Evolutionary conservation across 2,113 vertebrate genomes (phyloP), one percentile per base, ranked within the genome.

Genomic region (Brachyistius frenatus): DNA sequence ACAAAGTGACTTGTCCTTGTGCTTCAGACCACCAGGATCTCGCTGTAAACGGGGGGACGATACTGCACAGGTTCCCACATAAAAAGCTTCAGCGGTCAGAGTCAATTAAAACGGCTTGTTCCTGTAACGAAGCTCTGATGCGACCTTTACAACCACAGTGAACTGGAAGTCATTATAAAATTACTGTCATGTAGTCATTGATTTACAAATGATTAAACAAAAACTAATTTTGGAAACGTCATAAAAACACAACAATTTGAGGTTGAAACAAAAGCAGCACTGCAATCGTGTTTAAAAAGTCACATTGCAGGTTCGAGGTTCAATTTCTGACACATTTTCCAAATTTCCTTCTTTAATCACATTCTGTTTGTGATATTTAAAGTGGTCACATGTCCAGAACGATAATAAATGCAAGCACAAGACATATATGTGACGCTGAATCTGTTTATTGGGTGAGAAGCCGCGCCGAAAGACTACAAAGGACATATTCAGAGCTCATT

Each of bases 61-160:
- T 35, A 15, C 50, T 50, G 63, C 66, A 5, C 1, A 8, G 44
- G 37, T 64, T 78, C 49, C 35, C 50, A 77, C 33, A 78, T 65
- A 39, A 84, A 84, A 71, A 66, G 54, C 61, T 11, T 41, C 52
- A 44, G 11, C 5, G 68, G 41, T 44, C 9, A 68, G 70, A 74
- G 77, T 78, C 54, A 44, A 66, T 79, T 74, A 77, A 78, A 88
- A 52, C 13, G 56, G 33, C 15, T 30, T 66, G 53, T 77, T 72
- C 55, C 49, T 58, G 57, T 52, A 36, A 32, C 49, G 33, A 57
- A 73, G 39, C 35, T 8, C 66, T 60, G 74, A 62, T 35, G 4
- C 11, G 68, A 81, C 76, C 73, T 85, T 62, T 77, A 39, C 52
- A 39, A 55, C 63, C 15, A 56, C 52, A 64, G 33, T 15, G 23